A percentile compares a stretch with the other conserved stretches of the same genome.
phyloP scores from a whole-genome alignment of 2,113 vertebrate species.

The Gnathonemus echidnorhynchus region DNA sequence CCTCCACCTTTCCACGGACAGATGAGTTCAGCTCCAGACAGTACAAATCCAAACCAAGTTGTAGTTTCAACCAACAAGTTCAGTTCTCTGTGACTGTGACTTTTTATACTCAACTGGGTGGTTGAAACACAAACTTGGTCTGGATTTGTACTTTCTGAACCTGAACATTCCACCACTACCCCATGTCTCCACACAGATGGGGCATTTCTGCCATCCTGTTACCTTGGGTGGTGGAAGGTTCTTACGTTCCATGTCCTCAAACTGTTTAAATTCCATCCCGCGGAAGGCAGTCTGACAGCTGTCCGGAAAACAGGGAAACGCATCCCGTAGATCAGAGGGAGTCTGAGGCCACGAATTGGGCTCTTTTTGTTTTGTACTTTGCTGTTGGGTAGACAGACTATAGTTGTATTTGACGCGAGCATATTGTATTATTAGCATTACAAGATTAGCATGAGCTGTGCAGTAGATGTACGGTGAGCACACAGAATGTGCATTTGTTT shows the following conservation, averaged over 20 bases:
- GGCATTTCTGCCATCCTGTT: too few relatives aligned
- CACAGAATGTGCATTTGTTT: background rate
- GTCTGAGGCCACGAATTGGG: background rate
- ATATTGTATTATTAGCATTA: background rate
- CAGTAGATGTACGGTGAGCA: background rate
- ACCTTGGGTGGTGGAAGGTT: background rate
- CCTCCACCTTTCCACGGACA: too few relatives aligned
- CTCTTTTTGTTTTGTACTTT: background rate
- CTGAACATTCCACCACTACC: too few relatives aligned
- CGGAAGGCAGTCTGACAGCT: background rate
- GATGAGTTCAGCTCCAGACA: too few relatives aligned
- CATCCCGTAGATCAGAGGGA: background rate
- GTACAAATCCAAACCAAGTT: too few relatives aligned
- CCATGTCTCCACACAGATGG: background rate
- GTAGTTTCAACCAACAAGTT: too few relatives aligned
- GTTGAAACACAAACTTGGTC: too few relatives aligned
- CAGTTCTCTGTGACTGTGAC: too few relatives aligned
- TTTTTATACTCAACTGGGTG: too few relatives aligned
- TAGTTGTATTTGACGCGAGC: background rate
- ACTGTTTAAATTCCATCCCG: background rate
- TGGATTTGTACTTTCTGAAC: too few relatives aligned
- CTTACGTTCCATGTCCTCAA: background rate
- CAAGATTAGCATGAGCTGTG: background rate
- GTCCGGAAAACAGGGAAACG: background rate
- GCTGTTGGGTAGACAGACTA: background rate